Conservation (phyloP, 2,113 vertebrate species). For the Solea senegalensis region DNA sequence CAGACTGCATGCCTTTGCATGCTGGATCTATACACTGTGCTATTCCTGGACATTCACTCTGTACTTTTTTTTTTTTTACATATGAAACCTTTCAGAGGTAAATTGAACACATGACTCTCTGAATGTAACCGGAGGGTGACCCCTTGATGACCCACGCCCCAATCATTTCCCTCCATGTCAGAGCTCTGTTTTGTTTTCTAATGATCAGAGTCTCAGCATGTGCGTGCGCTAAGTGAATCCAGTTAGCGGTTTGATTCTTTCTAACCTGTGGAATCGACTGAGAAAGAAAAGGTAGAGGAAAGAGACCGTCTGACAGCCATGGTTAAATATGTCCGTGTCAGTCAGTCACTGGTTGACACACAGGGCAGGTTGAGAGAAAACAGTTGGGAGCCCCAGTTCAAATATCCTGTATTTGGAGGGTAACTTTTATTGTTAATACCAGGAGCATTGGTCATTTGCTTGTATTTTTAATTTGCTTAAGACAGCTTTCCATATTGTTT, state of each 20-base stretch:
- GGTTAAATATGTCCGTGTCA: slow-evolving; percentile 61
- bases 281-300: slow-evolving; percentile 45
- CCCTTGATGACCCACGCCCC: slow-evolving; percentile 21
- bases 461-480: too few relatives aligned
- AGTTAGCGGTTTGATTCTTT: slow-evolving; percentile 58
- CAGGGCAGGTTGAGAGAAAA: slow-evolving; percentile 23
- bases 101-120: slow-evolving; percentile 19
- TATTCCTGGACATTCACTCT: not conserved
- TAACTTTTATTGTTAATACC: not conserved
- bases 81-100: slow-evolving; percentile 6
- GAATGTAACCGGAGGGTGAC: slow-evolving; percentile 14
- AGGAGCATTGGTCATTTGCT: too few relatives aligned
- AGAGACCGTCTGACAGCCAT: slow-evolving; percentile 50
- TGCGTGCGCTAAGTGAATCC: slow-evolving; percentile 49
- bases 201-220: slow-evolving; percentile 53
- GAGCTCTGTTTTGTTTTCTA: slow-evolving; percentile 25
- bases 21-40: not conserved
- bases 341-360: slow-evolving; percentile 41
- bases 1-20: too few relatives aligned
- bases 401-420: not conserved
- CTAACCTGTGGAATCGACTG: slow-evolving; percentile 45
- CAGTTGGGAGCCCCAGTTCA: not conserved
- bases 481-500: too few relatives aligned
- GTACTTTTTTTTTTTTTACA: not conserved
- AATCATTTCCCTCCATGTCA: slow-evolving; percentile 16